These are phyloP conservation scores for Muscina levida DNA, from an alignment of 2,888 invertebrate genomes.

Conservation along the genomic window DNA sequence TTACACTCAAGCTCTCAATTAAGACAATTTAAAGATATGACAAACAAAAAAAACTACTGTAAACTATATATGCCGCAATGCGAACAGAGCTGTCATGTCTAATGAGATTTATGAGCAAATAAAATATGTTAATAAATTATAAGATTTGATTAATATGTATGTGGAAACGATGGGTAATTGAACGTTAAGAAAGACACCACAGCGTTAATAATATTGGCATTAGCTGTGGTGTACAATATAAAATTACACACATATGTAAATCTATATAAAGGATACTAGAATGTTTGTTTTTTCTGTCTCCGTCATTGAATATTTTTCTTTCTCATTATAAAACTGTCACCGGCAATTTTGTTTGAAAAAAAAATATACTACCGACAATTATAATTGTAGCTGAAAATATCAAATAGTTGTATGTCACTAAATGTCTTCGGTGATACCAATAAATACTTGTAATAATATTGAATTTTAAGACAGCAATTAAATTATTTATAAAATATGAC, in stretches of 20 bases:
- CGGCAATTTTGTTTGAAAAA: too few relatives aligned
- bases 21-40: constrained; percentile 36
- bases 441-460: constrained; percentile 26
- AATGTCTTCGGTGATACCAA: constrained; percentile 19
- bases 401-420: background rate
- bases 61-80: constrained; percentile 28
- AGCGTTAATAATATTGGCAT: too few relatives aligned
- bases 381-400: constrained; percentile 1
- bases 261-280: too few relatives aligned
- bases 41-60: too few relatives aligned
- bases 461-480: constrained; percentile 29
- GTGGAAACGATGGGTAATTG: too few relatives aligned
- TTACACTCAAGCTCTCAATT: constrained; percentile 31
- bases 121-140: background rate
- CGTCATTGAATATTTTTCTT: too few relatives aligned
- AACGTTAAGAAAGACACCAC: too few relatives aligned
- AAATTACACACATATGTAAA: too few relatives aligned
- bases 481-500: constrained; percentile 7
- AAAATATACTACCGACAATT: too few relatives aligned
- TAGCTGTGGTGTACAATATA: too few relatives aligned
- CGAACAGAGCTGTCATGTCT: background rate
- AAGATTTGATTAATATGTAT: constrained; percentile 15
- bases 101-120: constrained; percentile 38
- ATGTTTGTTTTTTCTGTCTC: too few relatives aligned
- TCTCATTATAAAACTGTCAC: background rate